Base-by-base conservation (phyloP, 2,888 invertebrate genomes). In the Mongoloraphidia duomilia region DNA sequence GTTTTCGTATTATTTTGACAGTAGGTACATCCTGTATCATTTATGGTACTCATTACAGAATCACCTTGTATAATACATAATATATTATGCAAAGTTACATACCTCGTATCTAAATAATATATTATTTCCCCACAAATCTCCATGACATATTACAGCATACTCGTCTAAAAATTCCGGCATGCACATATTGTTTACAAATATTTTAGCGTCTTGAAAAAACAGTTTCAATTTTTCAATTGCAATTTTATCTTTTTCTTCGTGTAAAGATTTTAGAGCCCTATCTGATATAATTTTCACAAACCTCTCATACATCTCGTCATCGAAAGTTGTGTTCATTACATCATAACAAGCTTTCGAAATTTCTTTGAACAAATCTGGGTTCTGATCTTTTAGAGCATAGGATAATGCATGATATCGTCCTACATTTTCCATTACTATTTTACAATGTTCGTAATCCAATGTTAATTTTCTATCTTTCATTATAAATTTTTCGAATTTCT, bases 121-220 rank as follows among this genome's bases (percentile, higher is more conserved):
- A 47, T 61, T 61, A 41, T 59, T 57, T 13, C 55, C 52, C 56
- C 57, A 59, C 43, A 56, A 57, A 56, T 60, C 60, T 10, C 59
- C 59, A 46, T 60, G 60, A 26, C 55, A 52, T n/a, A 61, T 53
- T 37, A 60, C 59, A 11, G 55, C 54, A 49, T 58, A 57, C 33
- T 56, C 49, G 41, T 56, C 53, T 1, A 37, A 34, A 13, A 51
- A 26, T 42, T 42, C 50, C 33, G 53, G 50, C 3, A 53, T 51
- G 14, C 55, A 49, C 34, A 46, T 33, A 9, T 49, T 42, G 11
- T 10, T 35, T 9, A 54, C 33, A 33, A 44, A 10, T 12, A 12
- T 35, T 8, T 38, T 11, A 44, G 48, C 47, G 13, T 34, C 47
- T 35, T 50, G 41, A 11, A 39, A 13, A 41, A 53, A 56, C 12